Conservation (phyloP, 2,113 vertebrate genomes). For the Larimichthys polyactis region DNA sequence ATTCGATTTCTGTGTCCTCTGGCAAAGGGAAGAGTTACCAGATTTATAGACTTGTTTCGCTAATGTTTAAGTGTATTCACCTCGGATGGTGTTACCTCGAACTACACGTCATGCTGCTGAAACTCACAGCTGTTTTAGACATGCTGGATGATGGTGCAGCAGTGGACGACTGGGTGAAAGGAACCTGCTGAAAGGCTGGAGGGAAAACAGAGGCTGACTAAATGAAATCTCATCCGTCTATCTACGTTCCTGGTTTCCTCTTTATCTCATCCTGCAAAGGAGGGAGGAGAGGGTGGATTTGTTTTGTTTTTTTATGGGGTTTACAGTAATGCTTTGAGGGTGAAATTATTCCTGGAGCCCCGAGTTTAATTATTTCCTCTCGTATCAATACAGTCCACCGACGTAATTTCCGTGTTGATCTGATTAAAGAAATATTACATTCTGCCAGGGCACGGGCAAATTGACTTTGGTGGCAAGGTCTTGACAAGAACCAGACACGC, state of each 20-base stretch:
- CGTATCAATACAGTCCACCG: constrained; percentile 82
- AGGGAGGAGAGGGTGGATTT: constrained; percentile 61
- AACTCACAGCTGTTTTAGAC: neutral
- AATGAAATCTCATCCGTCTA: constrained; percentile 80
- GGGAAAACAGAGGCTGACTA: constrained; percentile 71
- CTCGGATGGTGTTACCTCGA: neutral
- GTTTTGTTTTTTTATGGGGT: constrained; percentile 72
- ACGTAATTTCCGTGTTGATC: constrained; percentile 87
- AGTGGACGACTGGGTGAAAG: constrained; percentile 37
- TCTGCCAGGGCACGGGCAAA: constrained; percentile 84
- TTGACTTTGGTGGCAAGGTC: constrained; percentile 88
- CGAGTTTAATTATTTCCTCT: constrained; percentile 84
- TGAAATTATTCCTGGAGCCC: constrained; percentile 85
- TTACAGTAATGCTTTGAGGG: constrained; percentile 85
- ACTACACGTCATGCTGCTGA: constrained; percentile 2
- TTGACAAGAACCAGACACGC: constrained; percentile 87
- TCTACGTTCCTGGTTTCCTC: constrained; percentile 78
- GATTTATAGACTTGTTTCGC: neutral
- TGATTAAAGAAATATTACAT: constrained; percentile 86
- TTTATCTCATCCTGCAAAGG: constrained; percentile 77
- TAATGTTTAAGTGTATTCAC: neutral
- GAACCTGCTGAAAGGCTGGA: constrained; percentile 77
- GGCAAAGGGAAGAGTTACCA: neutral
- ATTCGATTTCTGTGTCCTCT: constrained; percentile 2
- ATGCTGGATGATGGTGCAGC: constrained; percentile 22